These are phyloP conservation scores for Zootoca vivipara DNA, from an alignment of 2,113 vertebrate species.

Conservation along the genomic window DNA sequence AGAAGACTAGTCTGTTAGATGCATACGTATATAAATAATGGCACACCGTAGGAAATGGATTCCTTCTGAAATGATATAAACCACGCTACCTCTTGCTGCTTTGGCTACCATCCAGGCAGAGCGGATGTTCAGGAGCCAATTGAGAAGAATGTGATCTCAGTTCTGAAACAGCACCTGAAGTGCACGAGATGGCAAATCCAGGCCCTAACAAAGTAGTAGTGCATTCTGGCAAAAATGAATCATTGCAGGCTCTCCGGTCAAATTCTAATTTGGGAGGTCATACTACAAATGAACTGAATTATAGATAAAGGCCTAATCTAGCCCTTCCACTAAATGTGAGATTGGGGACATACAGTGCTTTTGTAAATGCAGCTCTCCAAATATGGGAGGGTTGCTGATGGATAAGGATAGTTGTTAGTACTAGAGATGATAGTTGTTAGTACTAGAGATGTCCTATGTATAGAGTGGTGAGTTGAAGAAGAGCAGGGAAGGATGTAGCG, in stretches of 20 bases:
- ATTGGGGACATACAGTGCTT: background rate
- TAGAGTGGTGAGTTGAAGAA: background rate
- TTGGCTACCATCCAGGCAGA: slow-evolving; percentile 58
- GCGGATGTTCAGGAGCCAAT: slow-evolving; percentile 17
- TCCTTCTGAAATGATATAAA: slow-evolving; percentile 62
- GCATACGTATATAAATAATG: slow-evolving; percentile 49
- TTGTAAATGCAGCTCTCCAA: background rate
- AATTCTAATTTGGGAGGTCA: slow-evolving; percentile 60
- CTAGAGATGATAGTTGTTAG: background rate
- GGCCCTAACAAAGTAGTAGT: slow-evolving; percentile 35
- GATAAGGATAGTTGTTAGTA: background rate
- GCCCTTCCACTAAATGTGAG: background rate
- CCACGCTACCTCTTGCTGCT: slow-evolving; percentile 40
- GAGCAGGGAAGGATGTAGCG: background rate
- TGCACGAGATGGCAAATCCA: slow-evolving; percentile 51
- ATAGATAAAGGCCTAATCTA: background rate
- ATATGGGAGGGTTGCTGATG: background rate
- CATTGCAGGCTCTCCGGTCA: slow-evolving; percentile 43
- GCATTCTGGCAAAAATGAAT: slow-evolving; percentile 51
- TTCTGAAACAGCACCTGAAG: slow-evolving; percentile 49
- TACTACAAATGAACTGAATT: background rate
- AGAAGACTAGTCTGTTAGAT: slow-evolving; percentile 56
- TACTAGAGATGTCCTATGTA: background rate
- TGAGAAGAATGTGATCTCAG: slow-evolving; percentile 50
- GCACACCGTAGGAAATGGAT: slow-evolving; percentile 48